Conservation (phyloP, 1,140 invertebrate species). For the Drosophila sp. region DNA sequence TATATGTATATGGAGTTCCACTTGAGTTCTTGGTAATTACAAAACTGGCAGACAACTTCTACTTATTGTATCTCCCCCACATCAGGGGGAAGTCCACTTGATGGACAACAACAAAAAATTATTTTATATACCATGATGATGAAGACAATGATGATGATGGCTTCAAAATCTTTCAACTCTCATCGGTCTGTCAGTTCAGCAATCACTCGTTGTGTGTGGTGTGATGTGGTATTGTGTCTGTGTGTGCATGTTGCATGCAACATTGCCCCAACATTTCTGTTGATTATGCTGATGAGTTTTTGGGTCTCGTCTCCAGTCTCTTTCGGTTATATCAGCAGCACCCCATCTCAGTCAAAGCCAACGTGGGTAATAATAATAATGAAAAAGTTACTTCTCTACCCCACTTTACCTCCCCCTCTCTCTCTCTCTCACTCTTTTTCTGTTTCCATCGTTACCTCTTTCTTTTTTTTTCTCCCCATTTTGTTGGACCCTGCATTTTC, state of each 20-base stretch:
- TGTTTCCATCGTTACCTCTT: conserved; percentile 1
- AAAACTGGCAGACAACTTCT: conserved; percentile 29
- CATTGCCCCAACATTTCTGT: conserved; percentile 40
- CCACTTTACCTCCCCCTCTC: neutral
- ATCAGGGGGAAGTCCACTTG: conserved; percentile 40
- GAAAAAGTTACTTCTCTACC: conserved; percentile 41
- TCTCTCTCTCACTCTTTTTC: neutral
- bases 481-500: conserved; percentile 1
- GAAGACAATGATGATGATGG: conserved; percentile 44
- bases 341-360: conserved; percentile 39
- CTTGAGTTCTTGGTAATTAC: conserved; percentile 53
- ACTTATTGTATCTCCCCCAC: conserved; percentile 29
- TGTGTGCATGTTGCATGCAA: conserved; percentile 62
- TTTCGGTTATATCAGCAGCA: conserved; percentile 28
- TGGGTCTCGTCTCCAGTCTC: conserved; percentile 10
- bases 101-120: conserved; percentile 49
- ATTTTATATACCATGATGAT: conserved; percentile 35
- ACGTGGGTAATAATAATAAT: conserved; percentile 56
- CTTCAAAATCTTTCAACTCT: conserved; percentile 36
- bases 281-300: conserved; percentile 66
- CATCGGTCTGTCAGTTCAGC: conserved; percentile 31
- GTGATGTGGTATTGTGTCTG: conserved; percentile 1
- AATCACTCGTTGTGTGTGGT: conserved; percentile 14
- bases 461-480: neutral
- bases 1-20: conserved; percentile 34